Base-by-base conservation (phyloP, 2,113 vertebrate species). In the Meleagris gallopavo region DNA sequence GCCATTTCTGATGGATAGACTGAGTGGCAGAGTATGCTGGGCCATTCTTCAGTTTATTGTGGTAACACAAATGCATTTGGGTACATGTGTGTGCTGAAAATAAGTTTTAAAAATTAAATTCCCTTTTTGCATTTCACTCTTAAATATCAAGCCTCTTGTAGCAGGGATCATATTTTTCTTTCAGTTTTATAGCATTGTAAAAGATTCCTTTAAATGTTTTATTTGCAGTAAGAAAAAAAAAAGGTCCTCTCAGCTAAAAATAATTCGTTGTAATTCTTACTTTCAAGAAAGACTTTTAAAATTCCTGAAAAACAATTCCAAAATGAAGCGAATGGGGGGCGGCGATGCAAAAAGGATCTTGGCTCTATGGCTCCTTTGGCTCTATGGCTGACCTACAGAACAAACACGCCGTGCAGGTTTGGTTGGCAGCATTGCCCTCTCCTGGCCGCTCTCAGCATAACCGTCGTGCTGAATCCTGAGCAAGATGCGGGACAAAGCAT, bases 341-440 rank as follows among this genome's bases (percentile, higher is more conserved):
- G 18, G 3, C 0, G 45, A 5, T 3, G 34, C 3, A 41, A 29
- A 9, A 32, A 34, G n/a, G 58, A 5, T 21, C 46, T 3, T 21
- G 16, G 1, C 57, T 10, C 45, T 14, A 11, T 52, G 5, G 27
- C 22, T 61, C 10, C 27, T 2, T n/a, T n/a, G n/a, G n/a, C n/a
- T n/a, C n/a, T 20, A 16, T 21, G 16, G 9, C 66, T 15, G 67
- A 45, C 55, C 60, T 65, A 64, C 65, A 4, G 7, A 54, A 10
- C 41, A 48, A 36, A 21, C 30, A 7, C 4, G 2, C 4, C 7
- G 69, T 8, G 2, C 24, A 69, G 7, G 43, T 77, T 40, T 45
- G 3, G 36, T n/a, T 90, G 93, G 86, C 74, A 81, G 55, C 83
- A 94, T 96, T 87, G 97, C 96, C 97, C 96, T 55, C 98, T 98